Evolutionary conservation across 2,113 vertebrate species (phyloP).

Genomic region (Micronisus gabar): DNA sequence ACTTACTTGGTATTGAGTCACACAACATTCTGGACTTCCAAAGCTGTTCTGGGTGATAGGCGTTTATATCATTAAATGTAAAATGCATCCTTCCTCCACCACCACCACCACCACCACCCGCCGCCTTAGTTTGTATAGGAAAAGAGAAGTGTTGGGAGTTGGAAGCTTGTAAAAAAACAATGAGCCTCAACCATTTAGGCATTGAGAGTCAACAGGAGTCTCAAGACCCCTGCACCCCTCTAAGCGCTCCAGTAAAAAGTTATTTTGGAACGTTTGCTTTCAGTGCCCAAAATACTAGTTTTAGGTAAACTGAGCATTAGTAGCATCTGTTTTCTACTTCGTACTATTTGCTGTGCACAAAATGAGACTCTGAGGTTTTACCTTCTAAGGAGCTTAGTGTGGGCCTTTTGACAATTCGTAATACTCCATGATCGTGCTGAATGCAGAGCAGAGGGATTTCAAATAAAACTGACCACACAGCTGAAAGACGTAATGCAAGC

Average conservation of each 20-base stretch:
- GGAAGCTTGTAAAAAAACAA: background rate
- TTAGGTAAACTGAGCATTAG: background rate
- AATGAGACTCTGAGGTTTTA: background rate
- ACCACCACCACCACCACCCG: no score
- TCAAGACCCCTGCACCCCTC: background rate
- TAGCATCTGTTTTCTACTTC: background rate
- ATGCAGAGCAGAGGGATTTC: background rate
- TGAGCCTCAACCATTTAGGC: rapidly evolving
- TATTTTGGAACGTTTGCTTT: background rate
- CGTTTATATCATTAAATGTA: background rate
- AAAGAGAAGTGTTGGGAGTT: background rate
- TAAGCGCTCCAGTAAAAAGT: background rate
- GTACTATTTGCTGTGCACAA: background rate
- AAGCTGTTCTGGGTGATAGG: background rate
- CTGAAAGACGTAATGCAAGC: background rate
- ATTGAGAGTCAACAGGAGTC: background rate
- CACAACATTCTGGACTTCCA: background rate
- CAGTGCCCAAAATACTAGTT: background rate
- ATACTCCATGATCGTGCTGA: background rate
- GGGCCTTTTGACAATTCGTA: background rate
- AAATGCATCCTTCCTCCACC: background rate
- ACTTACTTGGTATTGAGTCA: background rate
- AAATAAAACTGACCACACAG: background rate
- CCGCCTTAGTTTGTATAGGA: background rate
- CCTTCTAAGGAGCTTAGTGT: background rate